Conservation (phyloP, 2,888 invertebrate species). For the Ormyrus pomaceus region DNA sequence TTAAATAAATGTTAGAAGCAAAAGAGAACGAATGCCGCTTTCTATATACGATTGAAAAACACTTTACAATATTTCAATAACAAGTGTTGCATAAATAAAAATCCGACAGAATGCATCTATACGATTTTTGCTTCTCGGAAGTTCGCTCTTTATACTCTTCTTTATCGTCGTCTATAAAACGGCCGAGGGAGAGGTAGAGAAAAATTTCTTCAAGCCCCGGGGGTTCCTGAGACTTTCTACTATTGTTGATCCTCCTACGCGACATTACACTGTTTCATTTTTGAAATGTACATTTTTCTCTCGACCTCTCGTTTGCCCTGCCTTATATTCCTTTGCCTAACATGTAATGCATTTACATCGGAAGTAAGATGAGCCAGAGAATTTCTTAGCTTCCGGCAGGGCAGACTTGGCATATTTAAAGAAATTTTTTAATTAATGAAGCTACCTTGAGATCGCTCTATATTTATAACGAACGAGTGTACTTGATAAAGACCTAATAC, state of each 20-base stretch:
- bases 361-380: background rate
- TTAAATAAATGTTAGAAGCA: too few species aligned
- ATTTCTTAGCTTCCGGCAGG: slow-evolving; percentile 1
- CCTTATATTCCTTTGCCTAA: background rate
- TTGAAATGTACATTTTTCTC: slow-evolving; percentile 34
- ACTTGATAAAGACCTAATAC: background rate
- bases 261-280: slow-evolving; percentile 13
- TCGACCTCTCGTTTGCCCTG: background rate
- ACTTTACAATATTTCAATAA: background rate
- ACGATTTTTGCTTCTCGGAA: background rate
- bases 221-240: background rate
- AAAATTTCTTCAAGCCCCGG: background rate
- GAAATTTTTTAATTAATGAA: too few species aligned
- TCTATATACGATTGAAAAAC: too few species aligned
- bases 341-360: background rate
- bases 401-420: background rate
- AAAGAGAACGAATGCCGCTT: too few species aligned
- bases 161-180: slow-evolving; percentile 39
- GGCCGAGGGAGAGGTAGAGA: background rate
- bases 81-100: slow-evolving; percentile 27
- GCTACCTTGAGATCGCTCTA: too few species aligned
- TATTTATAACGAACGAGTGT: background rate
- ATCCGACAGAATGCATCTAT: background rate
- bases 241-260: slow-evolving; percentile 23
- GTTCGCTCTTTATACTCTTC: slow-evolving; percentile 18